Conservation (phyloP, 2,113 vertebrate genomes). For the Salvelinus namaycush region DNA sequence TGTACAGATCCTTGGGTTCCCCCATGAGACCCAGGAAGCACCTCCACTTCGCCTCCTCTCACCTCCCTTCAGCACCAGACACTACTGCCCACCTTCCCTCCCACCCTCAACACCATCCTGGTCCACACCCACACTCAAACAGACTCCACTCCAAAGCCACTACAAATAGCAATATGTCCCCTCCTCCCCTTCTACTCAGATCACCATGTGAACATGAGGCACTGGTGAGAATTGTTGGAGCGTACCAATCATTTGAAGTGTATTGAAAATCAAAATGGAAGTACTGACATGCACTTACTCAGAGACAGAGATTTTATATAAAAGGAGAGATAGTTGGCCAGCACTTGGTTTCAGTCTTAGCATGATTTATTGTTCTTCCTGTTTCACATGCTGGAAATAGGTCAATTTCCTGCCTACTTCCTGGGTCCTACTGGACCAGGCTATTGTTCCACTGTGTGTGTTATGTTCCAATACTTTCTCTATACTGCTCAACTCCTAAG, state of each 20-base stretch:
- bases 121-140: not conserved
- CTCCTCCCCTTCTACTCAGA: not conserved
- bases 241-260: not conserved
- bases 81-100: not conserved
- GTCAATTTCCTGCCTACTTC: not conserved
- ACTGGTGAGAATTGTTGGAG: not conserved
- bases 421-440: not conserved
- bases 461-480: constrained; percentile 1
- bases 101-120: not conserved
- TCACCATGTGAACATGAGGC: not conserved
- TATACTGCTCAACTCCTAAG: constrained; percentile 12
- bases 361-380: not conserved
- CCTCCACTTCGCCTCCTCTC: no score
- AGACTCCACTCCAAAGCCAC: not conserved
- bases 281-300: no score
- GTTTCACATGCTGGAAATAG: not conserved
- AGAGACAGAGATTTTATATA: no score
- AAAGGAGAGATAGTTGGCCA: no score
- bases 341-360: no score
- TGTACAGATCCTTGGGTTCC: not conserved
- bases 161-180: not conserved
- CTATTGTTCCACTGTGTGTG: not conserved
- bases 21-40: not conserved
- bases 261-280: not conserved
- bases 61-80: not conserved